Conservation (phyloP, 1,140 invertebrate genomes). For the Lethrus apterus region DNA sequence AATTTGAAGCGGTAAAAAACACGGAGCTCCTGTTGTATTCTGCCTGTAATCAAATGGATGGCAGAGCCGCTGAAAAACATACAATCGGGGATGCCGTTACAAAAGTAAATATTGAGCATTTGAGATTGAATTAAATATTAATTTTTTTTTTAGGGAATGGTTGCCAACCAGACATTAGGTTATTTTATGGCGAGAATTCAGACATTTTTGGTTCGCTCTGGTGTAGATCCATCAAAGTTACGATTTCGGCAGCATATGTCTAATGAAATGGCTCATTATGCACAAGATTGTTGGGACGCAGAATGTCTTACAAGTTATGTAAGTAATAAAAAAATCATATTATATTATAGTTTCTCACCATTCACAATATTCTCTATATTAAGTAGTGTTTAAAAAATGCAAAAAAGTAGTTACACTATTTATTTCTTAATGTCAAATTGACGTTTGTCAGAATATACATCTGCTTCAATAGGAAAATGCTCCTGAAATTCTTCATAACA, state of each 20-base stretch:
- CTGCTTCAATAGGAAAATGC: too few species aligned
- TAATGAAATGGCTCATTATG: slow-evolving; percentile 99
- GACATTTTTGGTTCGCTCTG: slow-evolving; percentile 79
- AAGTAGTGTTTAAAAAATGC: too few species aligned
- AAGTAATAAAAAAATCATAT: slow-evolving; percentile 29
- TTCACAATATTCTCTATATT: too few species aligned
- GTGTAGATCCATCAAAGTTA: slow-evolving; percentile 77
- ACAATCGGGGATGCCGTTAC: slow-evolving; percentile 74
- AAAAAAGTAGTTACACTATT: neutral
- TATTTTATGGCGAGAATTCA: slow-evolving; percentile 98
- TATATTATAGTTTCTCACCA: too few species aligned
- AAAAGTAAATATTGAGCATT: slow-evolving; percentile 21
- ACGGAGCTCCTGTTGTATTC: slow-evolving; percentile 80
- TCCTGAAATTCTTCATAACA: too few species aligned
- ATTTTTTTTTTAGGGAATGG: slow-evolving; percentile 60
- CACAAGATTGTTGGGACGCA: slow-evolving; percentile 99
- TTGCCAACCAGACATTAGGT: slow-evolving; percentile 95
- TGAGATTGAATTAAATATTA: neutral
- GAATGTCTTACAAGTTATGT: slow-evolving; percentile 91
- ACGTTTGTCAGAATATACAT: too few species aligned
- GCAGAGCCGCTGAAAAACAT: slow-evolving; percentile 63
- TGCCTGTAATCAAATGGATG: slow-evolving; percentile 94
- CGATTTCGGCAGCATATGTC: slow-evolving; percentile 97
- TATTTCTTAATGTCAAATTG: too few species aligned
- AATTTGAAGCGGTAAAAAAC: slow-evolving; percentile 75